Base-by-base conservation (phyloP, 2,797 vertebrate genomes). In the Steatocranus sp. region DNA sequence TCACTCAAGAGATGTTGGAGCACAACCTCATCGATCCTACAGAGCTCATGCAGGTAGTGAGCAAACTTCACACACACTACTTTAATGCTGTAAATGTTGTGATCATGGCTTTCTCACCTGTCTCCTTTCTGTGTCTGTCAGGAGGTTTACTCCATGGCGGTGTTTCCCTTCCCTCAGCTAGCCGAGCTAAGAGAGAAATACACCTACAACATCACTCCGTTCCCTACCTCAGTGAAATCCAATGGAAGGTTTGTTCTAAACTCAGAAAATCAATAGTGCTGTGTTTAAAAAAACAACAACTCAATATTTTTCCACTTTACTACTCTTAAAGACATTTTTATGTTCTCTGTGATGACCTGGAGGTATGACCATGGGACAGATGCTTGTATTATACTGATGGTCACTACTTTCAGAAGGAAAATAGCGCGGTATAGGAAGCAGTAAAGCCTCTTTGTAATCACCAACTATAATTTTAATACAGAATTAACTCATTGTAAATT, bases 201-300 rank as follows among this genome's bases (percentile, higher is more conserved):
- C 86, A 99, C 98, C 0, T 99, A 99, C 94, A 99, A 99, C 93
- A 99, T 99, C 86, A 99, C 98, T 50, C 98, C 99, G 3, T 99
- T 99, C 76, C 97, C 98, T 38, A 98, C 97, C 81, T 91, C 98
- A 5, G 96, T 98, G 80, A 98, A 97, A 93, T 95, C 97, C 88
- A 95, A 85, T 34, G 91, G 91, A 84, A 96, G 96, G 96, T 96
- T 63, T 14, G 92, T 84, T 74, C 50, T 34, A 10, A 2, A 10
- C 11, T 36, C 7, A 23, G 2, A n/a, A 41, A 11, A 46, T 36
- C 9, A 70, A 56, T 54, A 46, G 34, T 32, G 34, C 15, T 34
- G 8, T 3, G 23, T 8, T 17, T 1, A 54, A 27, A 25, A 46
- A 27, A 3, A 5, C 1, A 0, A 3, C 4, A 20, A 7, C 25